Evolutionary conservation across 2,113 vertebrate genomes (phyloP).

Genomic region (Falcunculus frontatus): DNA sequence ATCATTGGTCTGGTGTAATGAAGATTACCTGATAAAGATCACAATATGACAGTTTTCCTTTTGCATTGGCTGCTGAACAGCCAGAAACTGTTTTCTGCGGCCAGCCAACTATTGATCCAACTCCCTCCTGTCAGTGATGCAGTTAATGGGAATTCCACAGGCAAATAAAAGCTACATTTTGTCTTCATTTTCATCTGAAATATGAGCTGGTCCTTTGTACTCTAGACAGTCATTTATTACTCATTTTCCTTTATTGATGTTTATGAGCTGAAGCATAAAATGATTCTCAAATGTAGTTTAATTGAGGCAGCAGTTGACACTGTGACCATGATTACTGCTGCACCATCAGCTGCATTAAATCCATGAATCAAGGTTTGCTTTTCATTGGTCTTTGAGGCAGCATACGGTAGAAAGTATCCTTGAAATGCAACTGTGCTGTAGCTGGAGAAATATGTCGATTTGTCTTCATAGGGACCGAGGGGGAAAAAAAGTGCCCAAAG

Average conservation of each 20-base stretch:
- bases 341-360: slow-evolving; percentile 62
- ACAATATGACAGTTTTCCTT: slow-evolving; percentile 98
- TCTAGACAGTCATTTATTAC: slow-evolving; percentile 85
- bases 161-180: slow-evolving; percentile 85
- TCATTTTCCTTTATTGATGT: slow-evolving; percentile 87
- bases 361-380: slow-evolving; percentile 79
- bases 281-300: slow-evolving; percentile 85
- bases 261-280: slow-evolving; percentile 86
- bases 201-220: slow-evolving; percentile 86
- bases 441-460: slow-evolving; percentile 74
- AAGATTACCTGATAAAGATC: slow-evolving; percentile 98
- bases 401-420: slow-evolving; percentile 61
- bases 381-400: slow-evolving; percentile 71
- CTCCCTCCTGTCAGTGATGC: slow-evolving; percentile 81
- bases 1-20: slow-evolving; percentile 89
- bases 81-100: slow-evolving; percentile 84
- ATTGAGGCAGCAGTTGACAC: slow-evolving; percentile 83
- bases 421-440: slow-evolving; percentile 69
- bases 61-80: slow-evolving; percentile 88
- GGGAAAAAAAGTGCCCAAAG: background rate
- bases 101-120: slow-evolving; percentile 87
- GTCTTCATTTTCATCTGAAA: slow-evolving; percentile 86
- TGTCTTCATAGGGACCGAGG: slow-evolving; percentile 73
- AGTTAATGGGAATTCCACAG: slow-evolving; percentile 87
- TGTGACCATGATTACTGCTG: slow-evolving; percentile 76